phyloP scores from a whole-genome alignment of 2,113 vertebrate genomes.

The Phyllostomus discolor region DNA sequence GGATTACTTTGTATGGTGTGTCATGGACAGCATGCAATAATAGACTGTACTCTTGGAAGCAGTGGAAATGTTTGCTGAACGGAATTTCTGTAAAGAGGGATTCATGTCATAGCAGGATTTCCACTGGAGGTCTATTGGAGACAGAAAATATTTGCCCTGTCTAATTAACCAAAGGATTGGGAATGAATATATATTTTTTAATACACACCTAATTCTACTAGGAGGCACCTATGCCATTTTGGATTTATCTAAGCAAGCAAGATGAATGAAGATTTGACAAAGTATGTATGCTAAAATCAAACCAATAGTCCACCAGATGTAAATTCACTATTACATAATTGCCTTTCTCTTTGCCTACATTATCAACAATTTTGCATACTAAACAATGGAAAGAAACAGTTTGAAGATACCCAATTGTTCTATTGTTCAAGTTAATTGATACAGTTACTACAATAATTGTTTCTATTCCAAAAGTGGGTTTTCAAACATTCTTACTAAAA shows the following conservation, averaged over 20 bases:
- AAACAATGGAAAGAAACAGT: not conserved
- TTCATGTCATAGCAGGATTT: constrained; percentile 32
- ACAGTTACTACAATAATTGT: not conserved
- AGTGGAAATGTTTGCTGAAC: constrained; percentile 14
- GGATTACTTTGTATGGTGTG: constrained; percentile 2
- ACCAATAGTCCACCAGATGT: not conserved
- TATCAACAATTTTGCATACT: not conserved
- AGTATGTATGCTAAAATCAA: constrained; percentile 20
- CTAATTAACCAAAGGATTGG: constrained; percentile 33
- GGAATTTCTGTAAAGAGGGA: constrained; percentile 22
- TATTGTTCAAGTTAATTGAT: constrained; percentile 33
- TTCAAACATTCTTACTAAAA: not conserved
- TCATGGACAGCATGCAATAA: not conserved
- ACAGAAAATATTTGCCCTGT: constrained; percentile 46
- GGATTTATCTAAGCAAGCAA: not conserved
- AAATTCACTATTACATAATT: not conserved
- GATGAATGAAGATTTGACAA: constrained; percentile 34
- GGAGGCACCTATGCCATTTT: not conserved
- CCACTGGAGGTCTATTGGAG: constrained; percentile 42
- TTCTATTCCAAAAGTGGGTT: not conserved
- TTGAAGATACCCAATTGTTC: not conserved
- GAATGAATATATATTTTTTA: not conserved
- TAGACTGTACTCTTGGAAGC: not conserved
- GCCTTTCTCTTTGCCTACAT: constrained; percentile 4
- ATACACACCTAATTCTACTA: constrained; percentile 28